phyloP scores from a whole-genome alignment of 92 coral and sea anemone genomes.

The Isaurus tuberculatus region DNA sequence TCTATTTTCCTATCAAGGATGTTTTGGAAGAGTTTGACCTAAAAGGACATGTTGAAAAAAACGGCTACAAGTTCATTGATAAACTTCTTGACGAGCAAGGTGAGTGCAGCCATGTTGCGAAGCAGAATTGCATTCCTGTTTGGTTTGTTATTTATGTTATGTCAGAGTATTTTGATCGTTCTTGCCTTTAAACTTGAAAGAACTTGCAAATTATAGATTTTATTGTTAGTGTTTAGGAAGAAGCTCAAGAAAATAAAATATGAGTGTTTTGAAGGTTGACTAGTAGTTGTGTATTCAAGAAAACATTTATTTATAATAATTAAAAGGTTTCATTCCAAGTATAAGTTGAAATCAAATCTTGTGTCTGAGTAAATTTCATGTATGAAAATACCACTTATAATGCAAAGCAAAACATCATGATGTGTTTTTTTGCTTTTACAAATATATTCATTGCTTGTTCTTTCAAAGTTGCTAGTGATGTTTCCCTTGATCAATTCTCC shows the following conservation, averaged over 20 bases:
- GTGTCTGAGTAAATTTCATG: not conserved
- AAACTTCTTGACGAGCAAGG: not conserved
- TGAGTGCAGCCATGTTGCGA: not conserved
- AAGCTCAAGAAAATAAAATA: not conserved
- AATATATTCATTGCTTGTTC: slow-evolving; percentile 3
- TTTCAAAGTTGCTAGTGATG: slow-evolving; percentile 2
- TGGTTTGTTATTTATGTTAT: not conserved
- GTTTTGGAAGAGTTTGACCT: not conserved
- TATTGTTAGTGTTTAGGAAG: not conserved
- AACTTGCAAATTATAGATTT: not conserved
- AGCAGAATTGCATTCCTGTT: not conserved
- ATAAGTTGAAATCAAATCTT: not conserved
- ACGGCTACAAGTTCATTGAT: not conserved
- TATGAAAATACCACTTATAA: slow-evolving; percentile 3
- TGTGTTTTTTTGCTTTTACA: not conserved
- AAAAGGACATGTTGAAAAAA: not conserved
- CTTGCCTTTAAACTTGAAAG: not conserved
- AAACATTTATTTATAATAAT: too few species aligned
- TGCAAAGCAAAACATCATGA: not conserved
- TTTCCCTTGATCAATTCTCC: too few species aligned
- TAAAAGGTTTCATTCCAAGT: not conserved
- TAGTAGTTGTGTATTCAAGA: not conserved
- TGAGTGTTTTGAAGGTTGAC: not conserved
- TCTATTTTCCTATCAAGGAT: not conserved
- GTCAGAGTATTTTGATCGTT: not conserved